Conservation (phyloP, 2,888 invertebrate genomes). For the Empis stercorea region DNA sequence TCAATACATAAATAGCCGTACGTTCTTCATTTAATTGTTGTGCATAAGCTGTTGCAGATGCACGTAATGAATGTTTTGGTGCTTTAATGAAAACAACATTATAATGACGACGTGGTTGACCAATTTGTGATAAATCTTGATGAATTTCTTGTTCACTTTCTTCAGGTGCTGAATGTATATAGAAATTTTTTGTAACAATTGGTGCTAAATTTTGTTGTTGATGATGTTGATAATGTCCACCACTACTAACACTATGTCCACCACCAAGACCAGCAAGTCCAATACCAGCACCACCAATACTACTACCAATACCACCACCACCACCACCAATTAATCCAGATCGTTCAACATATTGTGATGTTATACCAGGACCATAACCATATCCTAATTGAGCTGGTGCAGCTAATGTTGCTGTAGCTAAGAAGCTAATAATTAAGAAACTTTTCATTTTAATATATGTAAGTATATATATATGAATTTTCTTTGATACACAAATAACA, state of each 20-base stretch:
- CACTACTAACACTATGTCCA: background rate
- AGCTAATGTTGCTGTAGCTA: too few species aligned
- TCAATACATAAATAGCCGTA: slow-evolving; percentile 34
- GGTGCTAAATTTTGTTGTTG: slow-evolving; percentile 11
- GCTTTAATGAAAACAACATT: slow-evolving; percentile 35
- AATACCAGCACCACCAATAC: too few species aligned
- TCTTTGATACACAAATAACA: too few species aligned
- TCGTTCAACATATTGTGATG: too few species aligned
- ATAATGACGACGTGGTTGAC: slow-evolving; percentile 31
- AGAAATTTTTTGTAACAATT: slow-evolving; percentile 31
- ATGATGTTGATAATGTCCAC: background rate
- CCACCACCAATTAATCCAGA: too few species aligned
- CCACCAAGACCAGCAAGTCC: too few species aligned
- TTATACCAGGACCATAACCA: too few species aligned
- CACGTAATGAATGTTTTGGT: slow-evolving; percentile 21
- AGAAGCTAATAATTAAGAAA: too few species aligned
- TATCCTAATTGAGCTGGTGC: too few species aligned
- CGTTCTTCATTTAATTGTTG: slow-evolving; percentile 29
- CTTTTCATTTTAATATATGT: too few species aligned
- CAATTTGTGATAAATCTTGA: slow-evolving; percentile 18
- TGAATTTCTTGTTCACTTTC: slow-evolving; percentile 28
- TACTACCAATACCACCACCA: too few species aligned
- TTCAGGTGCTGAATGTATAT: slow-evolving; percentile 31
- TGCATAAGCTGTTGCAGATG: slow-evolving; percentile 21
- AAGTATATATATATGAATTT: too few species aligned